These are phyloP conservation scores for Amphipyra berbera DNA, from an alignment of 2,888 invertebrate species.

Conservation along the genomic window DNA sequence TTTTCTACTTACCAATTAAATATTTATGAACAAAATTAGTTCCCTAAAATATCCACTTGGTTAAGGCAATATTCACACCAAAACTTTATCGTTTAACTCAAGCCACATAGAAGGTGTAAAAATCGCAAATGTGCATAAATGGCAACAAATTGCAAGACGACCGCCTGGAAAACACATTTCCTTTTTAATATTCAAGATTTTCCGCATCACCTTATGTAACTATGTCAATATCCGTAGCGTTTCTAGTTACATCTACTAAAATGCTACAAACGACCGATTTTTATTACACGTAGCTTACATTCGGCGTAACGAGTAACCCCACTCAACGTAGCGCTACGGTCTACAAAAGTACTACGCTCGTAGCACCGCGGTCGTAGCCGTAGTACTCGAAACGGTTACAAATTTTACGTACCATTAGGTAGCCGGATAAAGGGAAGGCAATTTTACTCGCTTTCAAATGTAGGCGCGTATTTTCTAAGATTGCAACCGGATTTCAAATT, in stretches of 20 bases:
- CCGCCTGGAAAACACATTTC: constrained; percentile 27
- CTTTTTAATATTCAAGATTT: constrained; percentile 34
- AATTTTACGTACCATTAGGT: constrained; percentile 75
- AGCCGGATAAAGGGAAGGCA: constrained; percentile 63
- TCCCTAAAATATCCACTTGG: too few relatives aligned
- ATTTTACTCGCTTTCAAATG: constrained; percentile 65
- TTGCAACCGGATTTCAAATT: constrained; percentile 54
- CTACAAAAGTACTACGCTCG: constrained; percentile 63
- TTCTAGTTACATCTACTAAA: constrained; percentile 46
- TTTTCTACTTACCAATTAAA: constrained; percentile 1
- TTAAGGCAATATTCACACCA: too few relatives aligned
- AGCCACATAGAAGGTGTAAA: not conserved
- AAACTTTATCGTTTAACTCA: too few relatives aligned
- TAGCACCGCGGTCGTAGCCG: constrained; percentile 62
- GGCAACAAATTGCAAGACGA: constrained; percentile 31
- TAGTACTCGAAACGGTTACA: constrained; percentile 70
- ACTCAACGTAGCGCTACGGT: constrained; percentile 61
- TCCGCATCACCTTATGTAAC: constrained; percentile 23
- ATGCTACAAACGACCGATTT: constrained; percentile 53
- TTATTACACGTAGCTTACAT: constrained; percentile 55
- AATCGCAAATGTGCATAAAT: constrained; percentile 13
- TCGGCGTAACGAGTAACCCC: constrained; percentile 56
- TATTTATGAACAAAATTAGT: not conserved
- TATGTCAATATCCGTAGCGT: constrained; percentile 33
- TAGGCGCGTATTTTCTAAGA: constrained; percentile 63